Evolutionary conservation across 2,888 invertebrate genomes (phyloP), one percentile per base, ranked within the genome.

Genomic region (Drosophila mayaguana): DNA sequence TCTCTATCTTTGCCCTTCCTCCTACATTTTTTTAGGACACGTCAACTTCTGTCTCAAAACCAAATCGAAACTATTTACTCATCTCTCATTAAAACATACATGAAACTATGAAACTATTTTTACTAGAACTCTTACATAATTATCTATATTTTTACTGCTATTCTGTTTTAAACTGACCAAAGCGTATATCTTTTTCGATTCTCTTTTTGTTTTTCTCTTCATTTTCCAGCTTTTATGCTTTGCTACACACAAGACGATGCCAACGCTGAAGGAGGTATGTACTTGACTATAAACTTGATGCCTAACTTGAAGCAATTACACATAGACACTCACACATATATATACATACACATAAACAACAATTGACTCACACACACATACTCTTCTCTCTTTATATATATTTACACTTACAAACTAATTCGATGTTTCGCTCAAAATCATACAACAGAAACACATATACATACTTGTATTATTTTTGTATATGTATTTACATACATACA

Each of bases 181-280:
- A 78, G 48, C 71, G 65, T 84, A 83, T 76, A 65, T 89, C 80
- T 88, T 85, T 89, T 79, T 83, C 80, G 88, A 87, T 86, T 89
- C 79, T 86, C 88, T 88, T 76, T 77, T 83, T 64, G 72, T 75
- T 74, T 78, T 71, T 80, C 75, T 74, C 84, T 91, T 90, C 84
- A 89, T 92, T 92, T 72, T 96, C 93, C 96, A 97, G 97, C 97
- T 94, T 97, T 97, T 96, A 97, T 97, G 97, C 95, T 97, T 94
- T 97, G 97, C 95, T 97, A 97, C 95, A 97, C 97, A 91, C 97
- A 97, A 94, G 97, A 97, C 94, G 97, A 97, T 94, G 95, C 96
- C 92, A 96, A 96, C 93, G 95, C 96, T 92, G 97, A 97, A 96
- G 97, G 97, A 96, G 97, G 97, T 97, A 96, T 94, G 95, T 95